phyloP scores from a whole-genome alignment of 2,797 vertebrate genomes.

The Anguilla megastoma region DNA sequence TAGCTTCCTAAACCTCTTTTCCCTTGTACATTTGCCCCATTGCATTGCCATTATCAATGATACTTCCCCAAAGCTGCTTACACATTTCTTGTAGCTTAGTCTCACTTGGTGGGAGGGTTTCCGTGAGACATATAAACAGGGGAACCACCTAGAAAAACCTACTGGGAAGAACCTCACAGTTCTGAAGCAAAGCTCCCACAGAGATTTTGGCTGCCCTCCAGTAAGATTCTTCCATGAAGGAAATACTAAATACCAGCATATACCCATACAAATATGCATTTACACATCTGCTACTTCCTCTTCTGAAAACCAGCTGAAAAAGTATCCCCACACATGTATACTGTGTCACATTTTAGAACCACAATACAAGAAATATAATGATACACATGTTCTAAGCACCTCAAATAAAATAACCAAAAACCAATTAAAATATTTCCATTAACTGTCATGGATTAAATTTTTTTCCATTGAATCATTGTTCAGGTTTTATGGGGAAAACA shows the following conservation, averaged over 20 bases:
- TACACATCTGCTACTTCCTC: neutral
- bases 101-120: neutral
- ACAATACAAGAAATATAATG: neutral
- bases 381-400: neutral
- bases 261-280: neutral
- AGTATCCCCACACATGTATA: neutral
- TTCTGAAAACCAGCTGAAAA: neutral
- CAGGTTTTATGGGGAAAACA: no score
- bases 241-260: neutral
- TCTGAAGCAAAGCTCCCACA: neutral
- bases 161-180: neutral
- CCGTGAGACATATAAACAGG: neutral
- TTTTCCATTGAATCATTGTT: no score
- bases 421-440: no score
- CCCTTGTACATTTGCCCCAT: neutral
- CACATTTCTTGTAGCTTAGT: neutral
- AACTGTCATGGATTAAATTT: no score
- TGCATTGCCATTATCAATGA: neutral
- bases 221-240: neutral
- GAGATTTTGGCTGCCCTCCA: neutral
- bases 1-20: neutral
- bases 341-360: neutral
- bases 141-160: neutral
- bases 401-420: no score
- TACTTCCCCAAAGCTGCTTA: neutral